Evolutionary conservation across 2,888 invertebrate species (phyloP).

Genomic region (Andrena flavipes): DNA sequence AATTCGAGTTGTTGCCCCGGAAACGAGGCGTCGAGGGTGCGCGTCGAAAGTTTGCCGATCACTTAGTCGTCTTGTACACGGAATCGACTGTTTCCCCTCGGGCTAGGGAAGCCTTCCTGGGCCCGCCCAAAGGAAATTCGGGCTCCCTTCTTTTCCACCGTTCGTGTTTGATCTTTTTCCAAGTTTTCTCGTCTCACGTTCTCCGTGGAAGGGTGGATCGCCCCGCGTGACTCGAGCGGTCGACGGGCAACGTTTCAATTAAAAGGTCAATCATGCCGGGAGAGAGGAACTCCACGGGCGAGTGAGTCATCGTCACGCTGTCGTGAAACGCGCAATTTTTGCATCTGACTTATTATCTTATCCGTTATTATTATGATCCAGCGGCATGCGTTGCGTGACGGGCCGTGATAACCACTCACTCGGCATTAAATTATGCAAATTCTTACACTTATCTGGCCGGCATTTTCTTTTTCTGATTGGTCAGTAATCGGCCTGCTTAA

Average conservation of each 20-base stretch:
- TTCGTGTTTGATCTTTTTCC: not conserved
- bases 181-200: not conserved
- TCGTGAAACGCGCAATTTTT: conserved; percentile 25
- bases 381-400: conserved; percentile 40
- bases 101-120: not conserved
- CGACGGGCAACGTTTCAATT: conserved; percentile 19
- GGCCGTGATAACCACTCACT: conserved; percentile 25
- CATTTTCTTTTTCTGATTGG: conserved; percentile 8
- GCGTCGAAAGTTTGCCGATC: conserved; percentile 39
- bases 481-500: conserved; percentile 7
- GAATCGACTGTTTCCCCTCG: conserved; percentile 22
- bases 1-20: conserved; percentile 20
- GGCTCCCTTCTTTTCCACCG: not conserved
- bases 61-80: conserved; percentile 32
- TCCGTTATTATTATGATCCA: conserved; percentile 36
- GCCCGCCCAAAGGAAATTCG: conserved; percentile 1
- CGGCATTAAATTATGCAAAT: conserved; percentile 47
- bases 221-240: conserved; percentile 1
- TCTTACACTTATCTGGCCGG: conserved; percentile 23
- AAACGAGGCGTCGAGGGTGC: conserved; percentile 9
- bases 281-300: not conserved
- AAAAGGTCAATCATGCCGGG: conserved; percentile 8
- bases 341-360: conserved; percentile 29
- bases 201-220: not conserved
- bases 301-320: conserved; percentile 43